These are phyloP conservation scores for Pangasianodon hypophthalmus DNA, from an alignment of 2,113 vertebrate species.

Conservation along the genomic window DNA sequence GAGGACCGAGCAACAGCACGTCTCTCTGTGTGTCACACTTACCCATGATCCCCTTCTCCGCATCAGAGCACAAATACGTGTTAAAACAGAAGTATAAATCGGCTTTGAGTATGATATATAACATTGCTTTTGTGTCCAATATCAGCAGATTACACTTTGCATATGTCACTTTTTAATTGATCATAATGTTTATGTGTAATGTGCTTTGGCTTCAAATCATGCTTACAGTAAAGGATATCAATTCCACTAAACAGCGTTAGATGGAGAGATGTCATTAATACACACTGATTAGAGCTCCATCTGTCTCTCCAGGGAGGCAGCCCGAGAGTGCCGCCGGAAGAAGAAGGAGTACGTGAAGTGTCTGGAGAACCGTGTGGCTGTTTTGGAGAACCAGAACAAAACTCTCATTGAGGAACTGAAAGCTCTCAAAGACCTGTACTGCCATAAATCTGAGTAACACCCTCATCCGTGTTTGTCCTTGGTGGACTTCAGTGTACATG, in stretches of 20 bases:
- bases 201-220: background rate
- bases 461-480: background rate
- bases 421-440: conserved; percentile 99
- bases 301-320: conserved; percentile 84
- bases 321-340: conserved; percentile 95
- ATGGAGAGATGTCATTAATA: background rate
- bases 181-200: background rate
- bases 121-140: background rate
- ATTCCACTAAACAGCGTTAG: background rate
- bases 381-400: conserved; percentile 99
- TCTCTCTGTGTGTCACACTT: background rate
- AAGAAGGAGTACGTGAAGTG: conserved; percentile 99
- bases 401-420: conserved; percentile 98
- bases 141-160: background rate
- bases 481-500: conserved; percentile 7
- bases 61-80: background rate
- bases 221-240: background rate
- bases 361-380: conserved; percentile 97
- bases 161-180: background rate
- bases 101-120: background rate
- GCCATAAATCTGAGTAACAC: conserved; percentile 95
- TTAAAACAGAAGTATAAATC: background rate
- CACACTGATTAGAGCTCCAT: background rate
- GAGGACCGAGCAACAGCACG: background rate
- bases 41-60: background rate